Evolutionary conservation across 2,113 vertebrate genomes (phyloP), one percentile per base, ranked within the genome.

Genomic region (Sclerurus mexicanus): DNA sequence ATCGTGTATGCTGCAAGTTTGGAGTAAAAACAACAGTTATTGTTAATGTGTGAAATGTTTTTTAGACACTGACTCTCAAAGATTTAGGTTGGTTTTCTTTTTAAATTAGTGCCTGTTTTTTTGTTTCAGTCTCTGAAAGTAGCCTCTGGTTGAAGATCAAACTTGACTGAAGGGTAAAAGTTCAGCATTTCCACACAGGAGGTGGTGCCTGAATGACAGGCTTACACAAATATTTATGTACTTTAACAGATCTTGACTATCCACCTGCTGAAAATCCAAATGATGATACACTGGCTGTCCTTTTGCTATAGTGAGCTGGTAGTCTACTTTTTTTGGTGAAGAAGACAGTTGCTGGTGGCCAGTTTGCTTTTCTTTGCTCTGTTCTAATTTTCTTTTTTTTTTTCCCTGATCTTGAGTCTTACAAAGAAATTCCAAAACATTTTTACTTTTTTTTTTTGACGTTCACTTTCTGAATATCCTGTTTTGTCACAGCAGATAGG

Each of bases 1-100:
- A 87, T 60, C 0, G 0, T 39, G 8, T 23, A 33, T 79, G 10
- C 18, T 85, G 46, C 28, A 73, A 40, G 37, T 31, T 0, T 66
- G 59, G 28, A 55, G 7, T 18, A 27, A 85, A 63, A 53, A 37
- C 14, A 59, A 46, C 10, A 50, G 37, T 17, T 74, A 10, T 23
- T 30, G 52, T 59, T 82, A 28, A 21, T 6, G 6, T 35, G 7
- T 25, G 44, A 76, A 78, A 55, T 74, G 12, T 3, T 58, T 89
- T 58, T 66, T 53, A 78, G 52, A 4, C 1, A 2, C n/a, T 42
- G 33, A 14, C 9, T 73, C 24, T 47, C 33, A 42, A 30, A 49
- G 4, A 30, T 39, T 62, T 39, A 27, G 59, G 59, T 37, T n/a
- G n/a, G n/a, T n/a, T n/a, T n/a, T 11, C 72, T 53, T 52, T 59